These are phyloP conservation scores for Antechinus flavipes DNA, from an alignment of 2,113 vertebrate genomes.

Conservation along the genomic window DNA sequence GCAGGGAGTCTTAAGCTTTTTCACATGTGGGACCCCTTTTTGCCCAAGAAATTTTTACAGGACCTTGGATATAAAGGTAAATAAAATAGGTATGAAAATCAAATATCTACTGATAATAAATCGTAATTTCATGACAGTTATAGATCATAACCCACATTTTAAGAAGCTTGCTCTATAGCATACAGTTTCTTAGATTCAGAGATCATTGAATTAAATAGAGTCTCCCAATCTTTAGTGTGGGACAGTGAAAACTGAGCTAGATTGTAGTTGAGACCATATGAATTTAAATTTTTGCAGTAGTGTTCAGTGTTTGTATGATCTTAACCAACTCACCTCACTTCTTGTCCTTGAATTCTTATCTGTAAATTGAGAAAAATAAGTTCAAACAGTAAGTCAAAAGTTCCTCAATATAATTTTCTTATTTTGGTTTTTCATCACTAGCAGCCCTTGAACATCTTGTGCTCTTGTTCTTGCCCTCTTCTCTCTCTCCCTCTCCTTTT, in stretches of 20 bases:
- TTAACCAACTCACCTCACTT: background rate
- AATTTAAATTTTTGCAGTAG: background rate
- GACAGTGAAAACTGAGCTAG: background rate
- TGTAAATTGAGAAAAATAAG: background rate
- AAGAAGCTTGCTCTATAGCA: background rate
- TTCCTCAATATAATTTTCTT: background rate
- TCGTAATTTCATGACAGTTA: too few species aligned
- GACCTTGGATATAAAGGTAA: too few species aligned
- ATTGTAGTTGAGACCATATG: background rate
- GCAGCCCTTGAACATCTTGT: background rate
- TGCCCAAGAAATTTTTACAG: too few species aligned
- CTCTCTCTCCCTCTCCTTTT: too few species aligned
- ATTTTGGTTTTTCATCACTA: background rate
- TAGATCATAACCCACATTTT: too few species aligned
- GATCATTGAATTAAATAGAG: background rate
- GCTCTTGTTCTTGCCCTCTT: background rate
- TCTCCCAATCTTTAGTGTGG: background rate
- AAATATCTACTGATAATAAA: too few species aligned
- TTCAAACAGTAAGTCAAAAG: background rate
- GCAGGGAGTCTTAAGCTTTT: too few species aligned
- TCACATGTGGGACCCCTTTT: too few species aligned
- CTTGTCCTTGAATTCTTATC: background rate
- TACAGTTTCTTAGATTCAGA: background rate
- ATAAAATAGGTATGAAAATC: too few species aligned
- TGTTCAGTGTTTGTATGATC: background rate